Base-by-base conservation (phyloP, 1,140 invertebrate genomes). In the Lepidurus apus region DNA sequence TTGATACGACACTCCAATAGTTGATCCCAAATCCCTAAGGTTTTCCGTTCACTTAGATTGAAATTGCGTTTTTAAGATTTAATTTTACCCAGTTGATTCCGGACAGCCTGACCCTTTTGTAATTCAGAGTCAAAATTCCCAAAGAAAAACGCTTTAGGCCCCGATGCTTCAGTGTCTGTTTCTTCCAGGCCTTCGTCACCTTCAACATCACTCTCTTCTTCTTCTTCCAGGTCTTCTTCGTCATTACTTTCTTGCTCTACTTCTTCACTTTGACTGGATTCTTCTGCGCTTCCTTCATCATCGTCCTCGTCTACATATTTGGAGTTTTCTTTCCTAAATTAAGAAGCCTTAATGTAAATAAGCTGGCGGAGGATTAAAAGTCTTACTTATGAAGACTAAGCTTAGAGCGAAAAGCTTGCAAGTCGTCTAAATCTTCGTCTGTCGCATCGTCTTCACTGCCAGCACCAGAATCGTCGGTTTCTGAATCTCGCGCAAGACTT, bases 1-100 rank as follows among this genome's bases (percentile, higher is more conserved):
- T 93, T 91, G 80, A 97, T 96, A 81, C 95, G 87, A 82, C 90
- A 87, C 85, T 97, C 93, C 21, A 96, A 82, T 1, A 96, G 83
- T 79, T 88, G 90, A 84, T 96, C 95, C 93, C 93, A 96, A 1
- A 95, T 77, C 77, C 82, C 87, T 88, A 73, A 78, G 78, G 77
- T 73, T 76, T 43, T 75, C 77, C 77, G 73, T 75, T 78, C 76
- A 65, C 79, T 75, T 26, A 65, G 79, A 78, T 42, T 75, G 53
- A 24, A 78, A 26, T n/a, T 78, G 44, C 45, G 43, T 76, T 75
- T 77, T 74, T 75, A 75, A 78, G 47, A 77, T 45, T 21, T 75
- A 65, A 34, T 34, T 34, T 45, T 78, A 74, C 74, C 7, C 24
- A 76, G 43, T 73, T 78, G 65, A 74, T 77, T 75, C 75, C 81